Evolutionary conservation across 2,113 vertebrate genomes (phyloP).

Genomic region (Hippotragus niger): DNA sequence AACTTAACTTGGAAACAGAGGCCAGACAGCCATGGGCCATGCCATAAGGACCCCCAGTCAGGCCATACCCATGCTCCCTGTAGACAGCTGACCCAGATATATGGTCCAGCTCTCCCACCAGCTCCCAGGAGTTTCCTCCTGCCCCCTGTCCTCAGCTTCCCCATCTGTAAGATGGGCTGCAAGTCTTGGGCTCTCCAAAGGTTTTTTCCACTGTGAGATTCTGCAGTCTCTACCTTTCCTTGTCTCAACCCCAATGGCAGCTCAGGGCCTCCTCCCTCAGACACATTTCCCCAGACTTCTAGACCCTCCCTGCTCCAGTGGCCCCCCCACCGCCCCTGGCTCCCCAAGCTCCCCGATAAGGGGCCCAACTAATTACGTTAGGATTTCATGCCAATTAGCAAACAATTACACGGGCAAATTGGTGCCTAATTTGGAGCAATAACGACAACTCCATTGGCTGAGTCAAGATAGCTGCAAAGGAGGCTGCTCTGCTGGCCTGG

Average conservation of each 20-base stretch:
- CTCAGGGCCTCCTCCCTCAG: constrained; percentile 6
- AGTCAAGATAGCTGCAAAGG: background rate
- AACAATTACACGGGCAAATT: constrained; percentile 78
- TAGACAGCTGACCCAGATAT: background rate
- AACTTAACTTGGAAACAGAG: background rate
- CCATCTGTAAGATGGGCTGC: background rate
- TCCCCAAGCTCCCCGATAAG: constrained; percentile 59
- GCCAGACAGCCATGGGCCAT: background rate
- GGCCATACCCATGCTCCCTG: background rate
- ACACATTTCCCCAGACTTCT: constrained; percentile 10
- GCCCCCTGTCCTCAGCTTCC: background rate
- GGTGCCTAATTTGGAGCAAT: constrained; percentile 71
- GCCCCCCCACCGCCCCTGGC: constrained; percentile 52
- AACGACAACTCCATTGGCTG: constrained; percentile 60
- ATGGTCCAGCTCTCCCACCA: background rate
- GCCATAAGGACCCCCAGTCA: background rate
- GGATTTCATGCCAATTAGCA: constrained; percentile 79
- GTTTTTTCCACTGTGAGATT: background rate
- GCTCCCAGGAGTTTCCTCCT: background rate
- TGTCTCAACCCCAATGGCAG: background rate
- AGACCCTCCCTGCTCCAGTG: background rate
- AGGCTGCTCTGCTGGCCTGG: background rate
- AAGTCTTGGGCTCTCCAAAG: background rate
- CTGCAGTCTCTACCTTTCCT: background rate
- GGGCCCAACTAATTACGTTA: constrained; percentile 75